phyloP scores from a whole-genome alignment of 2,113 vertebrate species.

The Harpagus bidentatus region DNA sequence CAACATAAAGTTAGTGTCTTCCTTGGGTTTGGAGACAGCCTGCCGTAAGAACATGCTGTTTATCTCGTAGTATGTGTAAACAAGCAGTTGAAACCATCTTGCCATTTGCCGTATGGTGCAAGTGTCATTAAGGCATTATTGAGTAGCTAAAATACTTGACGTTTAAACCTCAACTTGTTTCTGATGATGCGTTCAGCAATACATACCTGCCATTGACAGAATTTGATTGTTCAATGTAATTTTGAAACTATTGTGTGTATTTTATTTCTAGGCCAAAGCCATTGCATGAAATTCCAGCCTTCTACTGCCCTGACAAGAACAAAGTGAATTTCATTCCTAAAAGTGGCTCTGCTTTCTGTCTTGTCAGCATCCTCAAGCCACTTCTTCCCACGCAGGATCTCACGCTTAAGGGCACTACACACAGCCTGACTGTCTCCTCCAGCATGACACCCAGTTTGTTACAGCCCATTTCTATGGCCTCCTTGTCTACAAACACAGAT shows the following conservation, averaged over 20 bases:
- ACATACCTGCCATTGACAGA: not conserved
- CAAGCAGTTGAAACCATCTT: not conserved
- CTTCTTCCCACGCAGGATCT: conserved; percentile 92
- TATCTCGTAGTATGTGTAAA: not conserved
- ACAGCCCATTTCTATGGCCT: conserved; percentile 78
- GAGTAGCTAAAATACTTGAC: not conserved
- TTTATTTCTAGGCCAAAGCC: conserved; percentile 85
- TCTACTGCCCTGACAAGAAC: conserved; percentile 99
- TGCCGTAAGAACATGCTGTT: not conserved
- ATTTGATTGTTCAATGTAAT: not conserved
- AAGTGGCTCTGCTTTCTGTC: conserved; percentile 98
- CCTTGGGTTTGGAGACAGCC: not conserved
- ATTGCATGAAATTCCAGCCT: conserved; percentile 91
- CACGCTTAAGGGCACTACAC: conserved; percentile 83
- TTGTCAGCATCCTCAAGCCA: conserved; percentile 99
- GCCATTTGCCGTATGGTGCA: not conserved
- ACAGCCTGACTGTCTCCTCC: conserved; percentile 86
- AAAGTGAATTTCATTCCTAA: conserved; percentile 99
- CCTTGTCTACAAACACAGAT: conserved; percentile 78
- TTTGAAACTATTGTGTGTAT: conserved; percentile 42
- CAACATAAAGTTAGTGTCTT: not conserved
- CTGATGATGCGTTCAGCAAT: not conserved
- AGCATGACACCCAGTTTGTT: conserved; percentile 80
- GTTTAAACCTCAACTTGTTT: not conserved
- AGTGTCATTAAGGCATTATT: not conserved